A percentile compares a stretch with the other conserved stretches of the same genome.
Evolutionary conservation across 2,797 vertebrate genomes (phyloP).

Genomic region (Amblyopsis hoosieri): DNA sequence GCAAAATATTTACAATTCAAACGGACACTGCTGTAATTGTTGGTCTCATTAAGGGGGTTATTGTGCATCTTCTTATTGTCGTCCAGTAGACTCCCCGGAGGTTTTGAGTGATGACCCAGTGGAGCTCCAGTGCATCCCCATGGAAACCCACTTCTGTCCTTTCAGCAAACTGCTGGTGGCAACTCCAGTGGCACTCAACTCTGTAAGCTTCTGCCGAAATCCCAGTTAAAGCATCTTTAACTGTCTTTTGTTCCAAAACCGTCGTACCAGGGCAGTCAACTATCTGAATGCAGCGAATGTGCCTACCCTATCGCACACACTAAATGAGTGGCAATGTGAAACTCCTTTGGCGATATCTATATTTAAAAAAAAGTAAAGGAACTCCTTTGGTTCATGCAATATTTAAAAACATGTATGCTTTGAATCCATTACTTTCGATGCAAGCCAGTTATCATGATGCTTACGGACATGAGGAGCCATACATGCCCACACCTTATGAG

Average conservation of each 20-base stretch:
- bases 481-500: conserved; percentile 67
- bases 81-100: conserved; percentile 87
- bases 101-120: conserved; percentile 86
- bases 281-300: conserved; percentile 76
- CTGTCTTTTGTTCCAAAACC: conserved; percentile 26
- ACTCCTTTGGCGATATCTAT: conserved; percentile 47
- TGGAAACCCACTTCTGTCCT: conserved; percentile 90
- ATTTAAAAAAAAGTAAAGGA: conserved; percentile 30
- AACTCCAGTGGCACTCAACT: conserved; percentile 82
- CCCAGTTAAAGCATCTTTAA: conserved; percentile 69
- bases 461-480: conserved; percentile 72
- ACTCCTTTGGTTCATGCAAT: conserved; percentile 66
- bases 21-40: too few species aligned
- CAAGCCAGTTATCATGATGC: conserved; percentile 70
- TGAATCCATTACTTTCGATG: conserved; percentile 68
- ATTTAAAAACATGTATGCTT: conserved; percentile 44
- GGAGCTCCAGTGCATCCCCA: conserved; percentile 87
- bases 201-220: conserved; percentile 90
- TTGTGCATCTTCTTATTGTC: conserved; percentile 30
- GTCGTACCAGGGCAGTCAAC: conserved; percentile 42
- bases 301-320: conserved; percentile 74
- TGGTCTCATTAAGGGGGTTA: conserved; percentile 19
- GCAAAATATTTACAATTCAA: too few species aligned
- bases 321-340: conserved; percentile 56
- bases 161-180: conserved; percentile 80